phyloP scores from a whole-genome alignment of 2,797 vertebrate genomes.

The Pantherophis vulpinus region DNA sequence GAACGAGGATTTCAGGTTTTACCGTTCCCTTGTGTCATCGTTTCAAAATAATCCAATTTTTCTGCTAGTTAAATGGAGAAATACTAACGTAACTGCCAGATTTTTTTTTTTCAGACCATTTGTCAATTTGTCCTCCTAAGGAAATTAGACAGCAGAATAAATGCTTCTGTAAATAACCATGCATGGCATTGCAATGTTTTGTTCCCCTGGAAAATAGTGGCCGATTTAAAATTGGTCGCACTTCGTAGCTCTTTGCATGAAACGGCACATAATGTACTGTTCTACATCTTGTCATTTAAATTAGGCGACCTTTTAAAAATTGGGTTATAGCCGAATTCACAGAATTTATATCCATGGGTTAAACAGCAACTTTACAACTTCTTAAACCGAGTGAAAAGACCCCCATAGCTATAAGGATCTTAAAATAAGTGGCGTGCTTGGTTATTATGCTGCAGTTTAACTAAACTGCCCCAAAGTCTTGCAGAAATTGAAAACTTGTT shows the following conservation, averaged over 20 bases:
- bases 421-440: conserved; percentile 15
- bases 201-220: background rate
- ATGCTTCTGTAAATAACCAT: background rate
- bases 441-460: conserved; percentile 5
- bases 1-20: background rate
- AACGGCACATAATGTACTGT: conserved; percentile 3
- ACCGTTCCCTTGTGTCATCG: background rate
- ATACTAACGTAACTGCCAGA: background rate
- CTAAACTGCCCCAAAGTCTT: conserved; percentile 6
- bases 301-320: conserved; percentile 12
- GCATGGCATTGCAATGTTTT: background rate
- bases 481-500: conserved; percentile 2
- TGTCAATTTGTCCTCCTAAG: background rate
- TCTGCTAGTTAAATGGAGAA: background rate
- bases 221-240: background rate
- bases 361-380: background rate
- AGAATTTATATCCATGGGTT: conserved; percentile 23
- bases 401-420: background rate
- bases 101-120: background rate
- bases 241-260: background rate
- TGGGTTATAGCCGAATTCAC: conserved; percentile 22
- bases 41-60: background rate
- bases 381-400: conserved; percentile 18
- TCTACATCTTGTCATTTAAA: conserved; percentile 20
- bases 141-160: background rate